phyloP scores from a whole-genome alignment of 1,140 invertebrate genomes.

The Drosophila erecta region DNA sequence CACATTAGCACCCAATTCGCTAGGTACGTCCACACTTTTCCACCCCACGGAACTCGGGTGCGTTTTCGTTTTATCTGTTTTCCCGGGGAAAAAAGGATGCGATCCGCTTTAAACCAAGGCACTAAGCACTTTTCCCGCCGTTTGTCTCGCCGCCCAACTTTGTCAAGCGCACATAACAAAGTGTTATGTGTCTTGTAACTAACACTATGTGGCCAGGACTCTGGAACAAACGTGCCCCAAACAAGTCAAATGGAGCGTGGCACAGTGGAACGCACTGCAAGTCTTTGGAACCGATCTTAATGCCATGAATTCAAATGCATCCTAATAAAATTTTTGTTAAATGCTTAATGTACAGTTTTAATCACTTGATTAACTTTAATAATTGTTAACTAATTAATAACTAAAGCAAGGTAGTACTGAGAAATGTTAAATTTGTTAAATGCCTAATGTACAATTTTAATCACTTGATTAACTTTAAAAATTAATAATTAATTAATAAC shows the following conservation, averaged over 20 bases:
- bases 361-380: too few relatives aligned
- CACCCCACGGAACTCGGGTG: conserved; percentile 23
- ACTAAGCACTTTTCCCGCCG: conserved; percentile 74
- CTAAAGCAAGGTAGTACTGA: too few relatives aligned
- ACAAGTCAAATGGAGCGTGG: not conserved
- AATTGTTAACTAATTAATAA: too few relatives aligned
- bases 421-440: too few relatives aligned
- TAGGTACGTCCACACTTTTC: conserved; percentile 11
- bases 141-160: conserved; percentile 67
- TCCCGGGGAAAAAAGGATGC: conserved; percentile 35
- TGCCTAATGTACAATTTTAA: too few relatives aligned
- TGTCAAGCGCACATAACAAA: conserved; percentile 81
- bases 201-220: conserved; percentile 62
- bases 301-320: not conserved
- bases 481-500: too few relatives aligned
- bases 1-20: conserved; percentile 77
- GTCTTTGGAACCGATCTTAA: too few relatives aligned
- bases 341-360: too few relatives aligned
- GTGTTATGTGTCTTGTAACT: conserved; percentile 81
- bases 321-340: too few relatives aligned
- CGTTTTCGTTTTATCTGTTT: conserved; percentile 37
- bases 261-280: not conserved
- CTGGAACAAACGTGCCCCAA: conserved; percentile 40
- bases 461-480: too few relatives aligned
- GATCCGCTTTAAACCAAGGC: conserved; percentile 79